phyloP scores from a whole-genome alignment of 2,888 invertebrate genomes.

The Pseudeuparius sepicola region DNA sequence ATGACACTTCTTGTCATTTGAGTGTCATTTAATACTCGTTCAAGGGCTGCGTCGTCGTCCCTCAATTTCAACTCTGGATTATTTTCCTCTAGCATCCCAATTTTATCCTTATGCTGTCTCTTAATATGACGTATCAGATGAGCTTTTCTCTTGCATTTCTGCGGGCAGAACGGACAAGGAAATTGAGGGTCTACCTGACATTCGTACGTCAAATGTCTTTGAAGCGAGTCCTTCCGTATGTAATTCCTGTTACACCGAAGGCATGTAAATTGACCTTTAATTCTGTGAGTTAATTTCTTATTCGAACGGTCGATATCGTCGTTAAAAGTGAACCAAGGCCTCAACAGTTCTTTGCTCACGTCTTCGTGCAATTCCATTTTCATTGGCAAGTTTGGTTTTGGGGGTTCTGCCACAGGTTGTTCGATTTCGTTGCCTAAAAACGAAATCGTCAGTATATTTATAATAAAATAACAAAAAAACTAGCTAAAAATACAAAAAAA shows the following conservation, averaged over 20 bases:
- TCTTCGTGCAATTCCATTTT: conserved; percentile 30
- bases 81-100: conserved; percentile 41
- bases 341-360: no score
- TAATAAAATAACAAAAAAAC: no score
- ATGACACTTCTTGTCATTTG: no score
- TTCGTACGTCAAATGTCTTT: conserved; percentile 67
- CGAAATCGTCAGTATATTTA: no score
- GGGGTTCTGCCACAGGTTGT: no score
- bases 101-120: conserved; percentile 43
- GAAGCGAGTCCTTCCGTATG: conserved; percentile 44
- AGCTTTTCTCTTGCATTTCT: conserved; percentile 55
- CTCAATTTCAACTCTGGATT: conserved; percentile 38
- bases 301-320: no score
- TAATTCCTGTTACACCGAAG: conserved; percentile 17
- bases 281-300: conserved; percentile 30
- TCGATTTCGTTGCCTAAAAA: no score
- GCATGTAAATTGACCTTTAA: conserved; percentile 37
- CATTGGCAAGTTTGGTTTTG: conserved; percentile 30
- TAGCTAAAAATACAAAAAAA: no score
- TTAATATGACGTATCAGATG: conserved; percentile 47
- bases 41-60: no score
- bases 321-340: no score
- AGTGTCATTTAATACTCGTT: no score
- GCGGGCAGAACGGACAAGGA: conserved; percentile 59
- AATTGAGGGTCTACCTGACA: conserved; percentile 63